Conservation (phyloP, 2,888 invertebrate species). For the Clivina fossor region DNA sequence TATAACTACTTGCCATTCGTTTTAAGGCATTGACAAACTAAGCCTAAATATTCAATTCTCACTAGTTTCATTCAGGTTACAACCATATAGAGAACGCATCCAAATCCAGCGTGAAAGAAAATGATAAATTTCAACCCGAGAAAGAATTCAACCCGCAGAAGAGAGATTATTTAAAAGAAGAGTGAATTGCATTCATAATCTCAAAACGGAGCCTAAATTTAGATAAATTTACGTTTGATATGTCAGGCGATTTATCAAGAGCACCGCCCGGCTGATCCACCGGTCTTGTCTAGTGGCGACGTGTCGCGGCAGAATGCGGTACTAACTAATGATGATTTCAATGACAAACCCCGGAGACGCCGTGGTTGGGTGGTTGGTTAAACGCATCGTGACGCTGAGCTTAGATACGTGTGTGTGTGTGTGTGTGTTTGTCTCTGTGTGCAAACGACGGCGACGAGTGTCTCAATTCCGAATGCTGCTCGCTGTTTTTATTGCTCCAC, state of each 20-base stretch:
- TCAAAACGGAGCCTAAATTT: slow-evolving; percentile 32
- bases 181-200: slow-evolving; percentile 34
- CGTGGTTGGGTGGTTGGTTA: not conserved
- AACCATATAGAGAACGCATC: not conserved
- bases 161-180: slow-evolving; percentile 32
- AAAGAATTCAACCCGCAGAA: no score
- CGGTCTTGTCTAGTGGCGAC: slow-evolving; percentile 20
- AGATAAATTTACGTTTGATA: slow-evolving; percentile 34
- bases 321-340: slow-evolving; percentile 37
- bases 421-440: not conserved
- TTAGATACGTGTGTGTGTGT: not conserved
- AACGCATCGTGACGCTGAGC: not conserved
- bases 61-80: no score
- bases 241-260: slow-evolving; percentile 34
- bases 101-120: slow-evolving; percentile 19
- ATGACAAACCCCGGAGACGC: slow-evolving; percentile 23
- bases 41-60: no score
- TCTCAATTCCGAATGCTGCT: slow-evolving; percentile 13
- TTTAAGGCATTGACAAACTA: no score
- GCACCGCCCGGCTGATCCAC: no score
- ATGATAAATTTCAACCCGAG: slow-evolving; percentile 30
- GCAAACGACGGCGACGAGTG: no score
- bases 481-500: slow-evolving; percentile 28
- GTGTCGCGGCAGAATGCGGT: slow-evolving; percentile 21
- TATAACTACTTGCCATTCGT: slow-evolving; percentile 27